Base-by-base conservation (phyloP, 2,888 invertebrate genomes). In the Tinea pellionella region DNA sequence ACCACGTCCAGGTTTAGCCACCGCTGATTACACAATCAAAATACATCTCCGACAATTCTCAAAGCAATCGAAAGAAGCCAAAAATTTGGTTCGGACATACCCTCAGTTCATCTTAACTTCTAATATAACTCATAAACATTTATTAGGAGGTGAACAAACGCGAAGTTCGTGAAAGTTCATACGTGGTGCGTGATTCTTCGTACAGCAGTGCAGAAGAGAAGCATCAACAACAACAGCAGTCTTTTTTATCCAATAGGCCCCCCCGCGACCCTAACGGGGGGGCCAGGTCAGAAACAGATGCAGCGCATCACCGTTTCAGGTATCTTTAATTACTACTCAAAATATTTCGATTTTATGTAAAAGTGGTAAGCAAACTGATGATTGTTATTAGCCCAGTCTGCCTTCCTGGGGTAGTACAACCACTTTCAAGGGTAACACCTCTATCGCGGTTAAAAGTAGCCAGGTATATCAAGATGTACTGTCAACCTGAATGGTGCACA, bases 201-300 rank as follows among this genome's bases (percentile, higher is more conserved):
- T 85, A 81, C 72, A 84, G 81, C 71, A 81, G 83, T 61, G 82
- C 80, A 63, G 87, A 88, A 67, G 86, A 86, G 71, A 82, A 78
- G 65, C 71, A 78, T 19, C 70, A 73, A 62, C 69, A 71, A 62
- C 72, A 77, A 62, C 77, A 80, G 75, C 87, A 82, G 87, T 85
- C 88, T 88, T 88, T 88, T 88, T 88, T 88, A 88, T 88, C 88
- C 86, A 88, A 83, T 88, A 88, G 85, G 88, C 88, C 88, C 85
- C 87, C 88, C 85, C 87, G 86, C 75, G 85, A 83, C 85, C 86
- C 86, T 68, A 74, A 68, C 80, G 88, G 87, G 88, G 87, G 88
- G 88, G 88, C 88, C 86, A 72, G 60, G 60, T 70, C 80, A 82
- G 90, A 90, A 65, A 87, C 84, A 73, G 90, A 89, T 76, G 89